Base-by-base conservation (phyloP, 37 sponge, comb jelly and placozoan genomes). In the Aphrocallistes beatrix region DNA sequence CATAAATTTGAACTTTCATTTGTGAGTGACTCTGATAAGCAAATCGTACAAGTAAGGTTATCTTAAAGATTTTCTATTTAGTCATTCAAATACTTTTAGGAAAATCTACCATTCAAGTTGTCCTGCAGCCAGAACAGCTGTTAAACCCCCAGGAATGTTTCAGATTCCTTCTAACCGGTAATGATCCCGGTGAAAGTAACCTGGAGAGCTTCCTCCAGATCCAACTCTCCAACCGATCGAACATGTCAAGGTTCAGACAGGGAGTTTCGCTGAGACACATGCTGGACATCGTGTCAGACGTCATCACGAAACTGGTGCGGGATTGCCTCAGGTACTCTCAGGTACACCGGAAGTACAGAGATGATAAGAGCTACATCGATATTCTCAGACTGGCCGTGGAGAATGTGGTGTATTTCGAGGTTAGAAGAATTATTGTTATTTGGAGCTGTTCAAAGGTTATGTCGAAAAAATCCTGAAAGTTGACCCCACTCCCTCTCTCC, bases 341-440 rank as follows among this genome's bases (percentile, higher is more conserved):
- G 8, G 34, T 60, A 60, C 75, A 60, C n/a, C 10, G 75, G 34
- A 60, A 60, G 75, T 60, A 60, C 75, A 25, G 75, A 25, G 17
- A 60, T 25, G 75, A 60, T 13, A 60, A 60, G 75, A 60, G 75
- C 34, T 60, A 60, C n/a, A 60, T 60, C 34, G 75, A 60, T 60
- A 60, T 60, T 25, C 75, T 60, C 28, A 60, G 75, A 60, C 34
- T 60, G n/a, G 75, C 75, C 3, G 75, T 60, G 3, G 75, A 60
- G 21, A 60, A 60, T 13, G 75, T 60, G 8, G 75, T 60, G 34
- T 60, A 60, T 60, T 60, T 19, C n/a, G 75, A 60, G 75, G 75
- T 60, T 21, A 60, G 75, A n/a, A n/a, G n/a, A n/a, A n/a, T n/a
- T n/a, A n/a, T n/a, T n/a, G n/a, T n/a, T n/a, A n/a, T n/a, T n/a